These are phyloP conservation scores for Mandrillus leucophaeus DNA, from an alignment of 2,113 vertebrate genomes.

Conservation along the genomic window DNA sequence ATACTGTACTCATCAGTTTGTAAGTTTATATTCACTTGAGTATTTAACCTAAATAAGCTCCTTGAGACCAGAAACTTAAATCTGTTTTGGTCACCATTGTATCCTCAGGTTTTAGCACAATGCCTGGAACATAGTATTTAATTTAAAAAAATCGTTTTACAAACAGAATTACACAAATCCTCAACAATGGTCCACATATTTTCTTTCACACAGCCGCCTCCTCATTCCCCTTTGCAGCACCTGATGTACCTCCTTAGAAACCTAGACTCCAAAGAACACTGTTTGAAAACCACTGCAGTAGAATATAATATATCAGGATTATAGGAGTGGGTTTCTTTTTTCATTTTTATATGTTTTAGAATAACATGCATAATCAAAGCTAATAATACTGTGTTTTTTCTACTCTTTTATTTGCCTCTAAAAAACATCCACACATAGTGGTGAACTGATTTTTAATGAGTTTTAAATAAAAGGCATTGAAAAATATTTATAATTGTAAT, in stretches of 20 bases:
- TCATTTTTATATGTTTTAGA: not conserved
- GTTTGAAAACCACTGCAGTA: not conserved
- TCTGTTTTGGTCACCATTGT: not conserved
- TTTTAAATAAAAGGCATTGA: not conserved
- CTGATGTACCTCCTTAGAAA: not conserved
- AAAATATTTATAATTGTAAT: not conserved
- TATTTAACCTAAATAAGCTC: not conserved
- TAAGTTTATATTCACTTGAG: not conserved
- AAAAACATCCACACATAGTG: not conserved
- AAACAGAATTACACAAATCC: not conserved
- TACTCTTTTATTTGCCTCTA: not conserved
- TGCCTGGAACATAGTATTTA: not conserved
- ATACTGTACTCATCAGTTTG: not conserved
- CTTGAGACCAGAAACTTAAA: not conserved
- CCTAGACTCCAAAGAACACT: not conserved
- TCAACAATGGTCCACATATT: not conserved
- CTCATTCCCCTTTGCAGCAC: not conserved
- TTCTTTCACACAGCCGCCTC: not conserved
- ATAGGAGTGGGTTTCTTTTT: not conserved
- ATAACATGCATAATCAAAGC: not conserved
- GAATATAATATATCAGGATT: not conserved
- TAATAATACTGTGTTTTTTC: not conserved
- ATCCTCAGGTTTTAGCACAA: not conserved
- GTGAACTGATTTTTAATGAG: not conserved
- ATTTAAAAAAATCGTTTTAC: not conserved